These are phyloP conservation scores for Lycaena phlaeas DNA, from an alignment of 2,888 invertebrate species.

Conservation along the genomic window DNA sequence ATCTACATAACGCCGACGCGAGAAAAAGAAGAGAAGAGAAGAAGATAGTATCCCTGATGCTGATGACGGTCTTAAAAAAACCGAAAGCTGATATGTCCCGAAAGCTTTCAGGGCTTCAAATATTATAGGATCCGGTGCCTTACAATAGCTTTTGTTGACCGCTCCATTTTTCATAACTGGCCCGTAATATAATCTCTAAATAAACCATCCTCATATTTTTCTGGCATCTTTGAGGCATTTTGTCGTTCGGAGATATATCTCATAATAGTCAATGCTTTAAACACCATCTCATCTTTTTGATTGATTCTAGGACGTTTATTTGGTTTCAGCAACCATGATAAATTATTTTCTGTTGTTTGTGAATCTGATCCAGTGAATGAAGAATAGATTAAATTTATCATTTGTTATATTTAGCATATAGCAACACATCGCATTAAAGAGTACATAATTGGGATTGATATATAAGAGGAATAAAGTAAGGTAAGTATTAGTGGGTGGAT, in stretches of 20 bases:
- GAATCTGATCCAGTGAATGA: slow-evolving; percentile 7
- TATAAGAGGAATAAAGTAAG: no score
- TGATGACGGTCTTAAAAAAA: slow-evolving; percentile 16
- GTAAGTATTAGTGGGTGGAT: no score
- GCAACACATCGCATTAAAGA: background rate
- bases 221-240: slow-evolving; percentile 16
- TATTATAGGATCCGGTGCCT: slow-evolving; percentile 21
- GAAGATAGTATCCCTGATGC: slow-evolving; percentile 17
- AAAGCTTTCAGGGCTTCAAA: slow-evolving; percentile 21
- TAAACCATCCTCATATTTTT: slow-evolving; percentile 19
- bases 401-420: background rate
- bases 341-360: slow-evolving; percentile 15
- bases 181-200: slow-evolving; percentile 20
- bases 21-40: no score
- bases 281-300: slow-evolving; percentile 16
- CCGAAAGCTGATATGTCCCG: slow-evolving; percentile 14
- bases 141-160: slow-evolving; percentile 15
- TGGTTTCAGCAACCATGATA: slow-evolving; percentile 14
- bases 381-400: background rate
- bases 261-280: slow-evolving; percentile 19
- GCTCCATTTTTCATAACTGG: slow-evolving; percentile 18
- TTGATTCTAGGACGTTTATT: slow-evolving; percentile 19
- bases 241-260: slow-evolving; percentile 17
- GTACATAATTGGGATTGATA: slow-evolving; percentile 7
- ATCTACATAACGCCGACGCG: no score